Conservation (phyloP, 2,797 vertebrate species). For the Mus caroli region DNA sequence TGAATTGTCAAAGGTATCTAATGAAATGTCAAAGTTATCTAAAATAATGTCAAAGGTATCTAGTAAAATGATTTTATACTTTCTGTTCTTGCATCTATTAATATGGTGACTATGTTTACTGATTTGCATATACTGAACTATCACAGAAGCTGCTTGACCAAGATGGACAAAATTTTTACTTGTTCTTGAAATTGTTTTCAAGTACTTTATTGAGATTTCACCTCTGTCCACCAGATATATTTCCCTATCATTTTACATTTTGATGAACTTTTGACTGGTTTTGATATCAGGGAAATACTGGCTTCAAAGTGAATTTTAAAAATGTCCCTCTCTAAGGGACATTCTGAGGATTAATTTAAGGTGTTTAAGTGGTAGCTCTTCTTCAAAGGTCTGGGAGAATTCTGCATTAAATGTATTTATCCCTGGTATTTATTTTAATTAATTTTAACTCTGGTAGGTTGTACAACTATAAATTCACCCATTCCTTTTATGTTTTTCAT, state of each 20-base stretch:
- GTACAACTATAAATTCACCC: not conserved
- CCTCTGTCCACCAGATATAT: too few species aligned
- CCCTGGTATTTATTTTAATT: not conserved
- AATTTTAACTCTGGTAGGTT: not conserved
- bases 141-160: not conserved
- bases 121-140: not conserved
- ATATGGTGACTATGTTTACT: not conserved
- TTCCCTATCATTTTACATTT: not conserved
- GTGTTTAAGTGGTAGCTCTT: not conserved
- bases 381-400: not conserved
- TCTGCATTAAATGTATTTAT: not conserved
- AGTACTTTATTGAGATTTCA: not conserved
- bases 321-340: not conserved
- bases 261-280: not conserved
- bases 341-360: not conserved
- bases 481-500: not conserved
- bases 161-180: not conserved
- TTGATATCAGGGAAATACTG: not conserved
- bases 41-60: too few species aligned
- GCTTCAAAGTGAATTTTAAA: not conserved
- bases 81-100: not conserved
- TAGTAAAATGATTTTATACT: not conserved
- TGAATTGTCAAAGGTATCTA: too few species aligned
- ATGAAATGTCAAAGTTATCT: too few species aligned
- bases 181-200: not conserved